Evolutionary conservation across 2,797 vertebrate genomes (phyloP), one percentile per base, ranked within the genome.

Genomic region (Myiotriccus ornatus): DNA sequence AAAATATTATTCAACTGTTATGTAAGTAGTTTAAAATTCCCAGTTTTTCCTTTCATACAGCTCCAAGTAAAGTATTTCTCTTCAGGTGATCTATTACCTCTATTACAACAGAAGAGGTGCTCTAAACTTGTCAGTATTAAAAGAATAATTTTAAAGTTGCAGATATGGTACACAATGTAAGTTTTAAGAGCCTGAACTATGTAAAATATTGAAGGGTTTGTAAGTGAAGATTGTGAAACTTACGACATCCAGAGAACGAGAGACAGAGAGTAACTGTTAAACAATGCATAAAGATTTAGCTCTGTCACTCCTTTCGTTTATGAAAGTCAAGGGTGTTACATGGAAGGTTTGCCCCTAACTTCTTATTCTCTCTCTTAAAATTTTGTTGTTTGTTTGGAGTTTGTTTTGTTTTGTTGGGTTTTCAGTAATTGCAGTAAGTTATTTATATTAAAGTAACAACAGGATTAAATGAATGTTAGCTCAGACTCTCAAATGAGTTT

Each of bases 31-130:
- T 90, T 5, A 32, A 47, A 64, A 74, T 43, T 46, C 22, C 39
- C 30, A 16, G 0, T 18, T 52, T 75, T 52, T 81, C 53, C 12
- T 7, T 53, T 71, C 52, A n/a, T 0, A 0, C 27, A 74, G 9
- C 23, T 81, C 23, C 47, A 68, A 27, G 23, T 65, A 56, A 70
- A 44, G 1, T 56, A 44, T 86, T 78, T 67, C 13, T 68, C 1
- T 52, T 87, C 13, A 70, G n/a, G 14, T 57, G 27, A 19, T 56
- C 55, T 64, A 7, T 79, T 74, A 56, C 24, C 18, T 81, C 8
- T 62, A 39, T 65, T 73, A 27, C 24, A 52, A 21, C 2, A 24
- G 39, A 59, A 56, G 15, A 75, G 7, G 2, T 37, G 3, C 46
- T 83, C 28, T 70, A 74, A 80, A 73, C 3, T 27, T n/a, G 11